Conservation (phyloP, 2,888 invertebrate species). For the Parelbella ahira region DNA sequence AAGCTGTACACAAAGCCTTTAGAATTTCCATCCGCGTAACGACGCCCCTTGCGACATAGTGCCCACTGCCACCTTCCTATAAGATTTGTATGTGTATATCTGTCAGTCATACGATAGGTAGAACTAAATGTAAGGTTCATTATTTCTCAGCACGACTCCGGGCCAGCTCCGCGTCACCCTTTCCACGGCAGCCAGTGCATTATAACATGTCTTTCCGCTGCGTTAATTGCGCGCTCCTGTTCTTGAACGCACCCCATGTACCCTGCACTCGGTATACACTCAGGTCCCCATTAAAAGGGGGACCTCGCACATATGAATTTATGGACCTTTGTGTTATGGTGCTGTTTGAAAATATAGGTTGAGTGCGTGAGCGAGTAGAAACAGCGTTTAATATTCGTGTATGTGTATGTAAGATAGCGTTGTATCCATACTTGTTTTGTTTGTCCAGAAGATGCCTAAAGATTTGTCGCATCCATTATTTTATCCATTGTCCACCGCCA, state of each 20-base stretch:
- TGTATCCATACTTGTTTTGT: too few species aligned
- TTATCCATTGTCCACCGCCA: too few species aligned
- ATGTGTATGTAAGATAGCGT: too few species aligned
- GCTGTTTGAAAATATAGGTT: slow-evolving; percentile 7
- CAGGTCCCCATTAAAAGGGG: slow-evolving; percentile 13
- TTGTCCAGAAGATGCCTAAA: too few species aligned
- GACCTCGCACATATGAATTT: background rate
- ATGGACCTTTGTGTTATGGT: slow-evolving; percentile 7
- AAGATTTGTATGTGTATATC: too few species aligned
- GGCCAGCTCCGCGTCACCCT: slow-evolving; percentile 4
- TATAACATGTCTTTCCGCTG: slow-evolving; percentile 9
- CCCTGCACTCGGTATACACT: slow-evolving; percentile 8
- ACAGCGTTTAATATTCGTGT: too few species aligned
- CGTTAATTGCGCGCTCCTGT: slow-evolving; percentile 12
- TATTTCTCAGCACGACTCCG: slow-evolving; percentile 3
- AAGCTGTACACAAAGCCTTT: too few species aligned
- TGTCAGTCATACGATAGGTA: too few species aligned
- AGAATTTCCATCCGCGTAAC: too few species aligned
- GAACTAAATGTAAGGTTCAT: background rate
- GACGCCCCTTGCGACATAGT: too few species aligned
- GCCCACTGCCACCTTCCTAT: too few species aligned
- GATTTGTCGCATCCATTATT: too few species aligned
- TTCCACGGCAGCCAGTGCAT: background rate
- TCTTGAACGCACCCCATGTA: slow-evolving; percentile 17
- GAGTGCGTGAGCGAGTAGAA: slow-evolving; percentile 4